phyloP scores from a whole-genome alignment of 1,140 invertebrate species.

The Carposina sasakii region DNA sequence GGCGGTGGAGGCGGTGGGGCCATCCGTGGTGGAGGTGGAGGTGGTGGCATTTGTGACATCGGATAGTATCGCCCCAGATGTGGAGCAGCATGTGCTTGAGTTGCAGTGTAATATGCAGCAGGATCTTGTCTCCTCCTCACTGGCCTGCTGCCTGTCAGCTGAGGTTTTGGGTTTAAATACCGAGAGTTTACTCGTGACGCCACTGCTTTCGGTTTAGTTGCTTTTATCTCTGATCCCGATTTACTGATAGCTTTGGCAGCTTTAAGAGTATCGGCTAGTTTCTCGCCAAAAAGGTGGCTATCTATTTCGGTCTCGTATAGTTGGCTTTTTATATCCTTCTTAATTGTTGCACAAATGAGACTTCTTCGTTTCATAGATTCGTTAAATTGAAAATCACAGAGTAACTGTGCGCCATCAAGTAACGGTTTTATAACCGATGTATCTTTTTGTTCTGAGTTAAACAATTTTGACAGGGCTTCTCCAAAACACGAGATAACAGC shows the following conservation, averaged over 20 bases:
- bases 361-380: not conserved
- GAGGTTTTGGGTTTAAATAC: not conserved
- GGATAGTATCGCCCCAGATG: not conserved
- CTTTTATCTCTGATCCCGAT: conserved; percentile 1
- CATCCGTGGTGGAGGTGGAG: not conserved
- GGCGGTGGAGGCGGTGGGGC: not conserved
- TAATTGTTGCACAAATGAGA: not conserved
- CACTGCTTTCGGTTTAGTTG: not conserved
- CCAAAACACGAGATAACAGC: not conserved
- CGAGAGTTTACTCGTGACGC: too few relatives aligned
- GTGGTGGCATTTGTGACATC: not conserved
- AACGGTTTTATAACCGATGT: not conserved
- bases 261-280: not conserved
- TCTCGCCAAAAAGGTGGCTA: not conserved
- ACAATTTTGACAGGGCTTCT: not conserved
- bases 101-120: not conserved
- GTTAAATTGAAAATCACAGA: not conserved
- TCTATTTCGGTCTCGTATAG: not conserved
- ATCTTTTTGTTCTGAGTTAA: not conserved
- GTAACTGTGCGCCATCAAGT: not conserved
- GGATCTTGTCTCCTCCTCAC: not conserved
- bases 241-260: conserved; percentile 1
- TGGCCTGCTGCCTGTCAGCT: not conserved
- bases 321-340: not conserved
- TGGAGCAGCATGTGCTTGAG: not conserved